These are phyloP conservation scores for Archegozetes longisetosus DNA, from an alignment of 1,140 invertebrate genomes.

Conservation along the genomic window DNA sequence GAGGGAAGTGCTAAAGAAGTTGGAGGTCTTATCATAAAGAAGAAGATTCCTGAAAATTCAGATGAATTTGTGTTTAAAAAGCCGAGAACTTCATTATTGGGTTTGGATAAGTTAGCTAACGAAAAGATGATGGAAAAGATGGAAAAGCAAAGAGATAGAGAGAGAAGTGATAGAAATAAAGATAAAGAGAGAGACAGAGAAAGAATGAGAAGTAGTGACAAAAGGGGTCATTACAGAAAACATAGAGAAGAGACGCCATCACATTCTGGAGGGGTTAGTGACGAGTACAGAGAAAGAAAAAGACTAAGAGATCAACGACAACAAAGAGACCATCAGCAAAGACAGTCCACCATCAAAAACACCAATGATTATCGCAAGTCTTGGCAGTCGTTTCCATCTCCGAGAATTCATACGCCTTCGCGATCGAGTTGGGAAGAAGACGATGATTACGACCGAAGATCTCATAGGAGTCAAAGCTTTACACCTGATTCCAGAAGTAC, in stretches of 20 bases:
- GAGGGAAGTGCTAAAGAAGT: slow-evolving; percentile 19
- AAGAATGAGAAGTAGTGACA: slow-evolving; percentile 19
- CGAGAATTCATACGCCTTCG: slow-evolving; percentile 28
- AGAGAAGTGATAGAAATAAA: slow-evolving; percentile 20
- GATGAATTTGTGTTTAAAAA: slow-evolving; percentile 17
- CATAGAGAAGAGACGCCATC: slow-evolving; percentile 75
- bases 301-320: slow-evolving; percentile 34
- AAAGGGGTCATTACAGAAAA: slow-evolving; percentile 32
- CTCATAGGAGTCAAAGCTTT: slow-evolving; percentile 1
- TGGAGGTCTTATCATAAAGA: slow-evolving; percentile 21
- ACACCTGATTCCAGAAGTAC: slow-evolving; percentile 12
- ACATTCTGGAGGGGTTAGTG: slow-evolving; percentile 73
- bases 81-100: slow-evolving; percentile 29
- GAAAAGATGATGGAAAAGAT: slow-evolving; percentile 17
- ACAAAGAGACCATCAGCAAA: slow-evolving; percentile 23
- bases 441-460: slow-evolving; percentile 31
- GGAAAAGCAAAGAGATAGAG: slow-evolving; percentile 13
- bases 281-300: slow-evolving; percentile 52
- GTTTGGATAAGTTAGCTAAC: slow-evolving; percentile 35
- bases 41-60: slow-evolving; percentile 17
- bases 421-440: slow-evolving; percentile 71
- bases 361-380: slow-evolving; percentile 18
- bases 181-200: slow-evolving; percentile 21
- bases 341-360: slow-evolving; percentile 21
- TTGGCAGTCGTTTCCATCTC: not conserved